Percentiles rank a stretch among this genome's conserved stretches.
These are phyloP conservation scores for Temnothorax unifasciatus DNA, from an alignment of 2,888 invertebrate genomes.

Conservation along the genomic window DNA sequence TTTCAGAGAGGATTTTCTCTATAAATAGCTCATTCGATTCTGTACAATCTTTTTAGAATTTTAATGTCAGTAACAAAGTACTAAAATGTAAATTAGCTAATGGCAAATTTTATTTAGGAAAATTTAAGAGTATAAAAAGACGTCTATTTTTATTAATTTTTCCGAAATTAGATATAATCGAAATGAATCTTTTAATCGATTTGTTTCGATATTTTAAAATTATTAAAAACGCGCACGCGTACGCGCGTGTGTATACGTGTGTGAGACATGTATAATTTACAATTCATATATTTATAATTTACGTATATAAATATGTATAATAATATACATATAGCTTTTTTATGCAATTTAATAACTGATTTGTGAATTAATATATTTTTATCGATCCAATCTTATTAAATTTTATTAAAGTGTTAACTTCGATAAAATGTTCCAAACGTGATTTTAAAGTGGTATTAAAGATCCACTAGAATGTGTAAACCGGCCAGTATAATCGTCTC, in stretches of 20 bases:
- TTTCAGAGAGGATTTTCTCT: slow-evolving; percentile 14
- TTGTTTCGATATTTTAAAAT: neutral
- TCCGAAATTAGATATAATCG: neutral
- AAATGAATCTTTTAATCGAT: neutral
- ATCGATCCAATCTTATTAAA: neutral
- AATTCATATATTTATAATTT: neutral
- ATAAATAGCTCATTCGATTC: neutral
- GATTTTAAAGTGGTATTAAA: neutral
- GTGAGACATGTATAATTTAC: neutral
- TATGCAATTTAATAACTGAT: neutral
- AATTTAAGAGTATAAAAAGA: neutral
- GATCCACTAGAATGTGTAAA: neutral
- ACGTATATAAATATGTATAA: neutral
- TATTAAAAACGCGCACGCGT: neutral
- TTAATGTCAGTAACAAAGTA: neutral
- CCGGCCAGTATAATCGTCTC: neutral
- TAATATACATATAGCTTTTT: neutral
- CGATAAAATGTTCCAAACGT: neutral
- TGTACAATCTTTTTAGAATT: neutral
- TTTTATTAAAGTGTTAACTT: slow-evolving; percentile 2
- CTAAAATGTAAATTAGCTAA: neutral
- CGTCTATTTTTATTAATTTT: neutral
- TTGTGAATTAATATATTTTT: neutral
- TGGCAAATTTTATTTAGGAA: slow-evolving; percentile 11
- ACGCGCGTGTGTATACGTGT: neutral